Evolutionary conservation across 2,113 vertebrate species (phyloP).

Genomic region (Penelope pileata): DNA sequence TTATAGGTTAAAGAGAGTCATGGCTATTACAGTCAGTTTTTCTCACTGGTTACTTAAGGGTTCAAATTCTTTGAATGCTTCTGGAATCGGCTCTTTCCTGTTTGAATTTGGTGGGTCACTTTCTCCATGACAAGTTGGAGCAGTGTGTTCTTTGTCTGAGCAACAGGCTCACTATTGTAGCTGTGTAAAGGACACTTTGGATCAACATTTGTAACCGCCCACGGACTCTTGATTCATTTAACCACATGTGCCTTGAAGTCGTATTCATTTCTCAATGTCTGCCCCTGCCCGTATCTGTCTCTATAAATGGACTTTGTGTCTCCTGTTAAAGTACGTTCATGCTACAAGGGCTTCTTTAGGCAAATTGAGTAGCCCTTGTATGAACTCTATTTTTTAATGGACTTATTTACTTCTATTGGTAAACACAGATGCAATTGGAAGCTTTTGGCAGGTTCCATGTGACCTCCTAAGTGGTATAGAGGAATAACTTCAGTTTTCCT

Average conservation of each 20-base stretch:
- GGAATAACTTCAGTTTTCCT: neutral
- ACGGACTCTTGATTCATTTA: neutral
- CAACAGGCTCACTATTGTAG: conserved; percentile 13
- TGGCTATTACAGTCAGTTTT: neutral
- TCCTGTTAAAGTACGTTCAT: neutral
- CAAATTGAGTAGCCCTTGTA: neutral
- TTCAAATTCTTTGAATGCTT: neutral
- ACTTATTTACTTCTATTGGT: neutral
- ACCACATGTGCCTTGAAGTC: neutral
- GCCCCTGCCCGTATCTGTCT: neutral
- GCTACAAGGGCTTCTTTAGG: neutral
- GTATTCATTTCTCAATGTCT: neutral
- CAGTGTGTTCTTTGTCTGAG: neutral
- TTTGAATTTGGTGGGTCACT: neutral
- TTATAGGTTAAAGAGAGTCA: neutral
- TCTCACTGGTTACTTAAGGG: neutral
- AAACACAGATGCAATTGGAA: neutral
- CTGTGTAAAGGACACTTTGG: neutral
- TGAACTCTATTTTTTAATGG: neutral
- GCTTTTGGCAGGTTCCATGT: neutral
- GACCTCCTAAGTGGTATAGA: neutral
- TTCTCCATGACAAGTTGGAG: neutral
- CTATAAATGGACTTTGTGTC: neutral
- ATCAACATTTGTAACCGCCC: neutral
- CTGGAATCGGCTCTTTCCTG: neutral